A percentile compares a stretch with the other conserved stretches of the same genome.
Evolutionary conservation across 2,797 vertebrate genomes (phyloP).

Genomic region (Pseudotriccus pelzelni): DNA sequence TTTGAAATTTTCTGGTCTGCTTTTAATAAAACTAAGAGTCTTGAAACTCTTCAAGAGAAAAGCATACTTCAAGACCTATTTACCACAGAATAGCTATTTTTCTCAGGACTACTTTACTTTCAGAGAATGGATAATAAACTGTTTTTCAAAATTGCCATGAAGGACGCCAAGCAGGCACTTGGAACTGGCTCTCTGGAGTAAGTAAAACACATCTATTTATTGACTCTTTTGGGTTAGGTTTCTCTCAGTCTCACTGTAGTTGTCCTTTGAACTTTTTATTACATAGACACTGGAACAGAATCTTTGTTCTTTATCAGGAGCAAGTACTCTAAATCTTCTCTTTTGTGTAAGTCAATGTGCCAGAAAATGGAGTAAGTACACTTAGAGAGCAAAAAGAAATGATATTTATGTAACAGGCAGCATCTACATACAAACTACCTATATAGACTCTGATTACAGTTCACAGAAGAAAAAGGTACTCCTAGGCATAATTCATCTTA

Average conservation of each 20-base stretch:
- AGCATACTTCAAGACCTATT: neutral
- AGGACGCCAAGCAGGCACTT: neutral
- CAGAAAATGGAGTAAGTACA: neutral
- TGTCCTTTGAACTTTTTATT: neutral
- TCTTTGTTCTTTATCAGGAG: neutral
- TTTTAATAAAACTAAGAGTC: neutral
- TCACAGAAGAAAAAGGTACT: neutral
- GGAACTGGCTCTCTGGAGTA: neutral
- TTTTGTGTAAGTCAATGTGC: neutral
- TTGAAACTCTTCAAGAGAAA: neutral
- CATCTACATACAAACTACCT: neutral
- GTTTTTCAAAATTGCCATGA: neutral
- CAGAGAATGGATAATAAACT: neutral
- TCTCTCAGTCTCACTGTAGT: neutral
- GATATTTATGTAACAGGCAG: neutral
- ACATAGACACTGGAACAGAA: neutral
- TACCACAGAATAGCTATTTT: neutral
- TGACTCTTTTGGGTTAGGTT: neutral
- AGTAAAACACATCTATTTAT: conserved; percentile 1
- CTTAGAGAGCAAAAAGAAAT: neutral
- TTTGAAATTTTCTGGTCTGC: neutral
- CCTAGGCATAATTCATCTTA: neutral
- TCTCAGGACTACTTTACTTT: neutral
- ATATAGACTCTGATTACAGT: neutral
- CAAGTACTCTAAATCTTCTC: neutral